Base-by-base conservation (phyloP, 2,797 vertebrate species). In the Esox masquinongy region DNA sequence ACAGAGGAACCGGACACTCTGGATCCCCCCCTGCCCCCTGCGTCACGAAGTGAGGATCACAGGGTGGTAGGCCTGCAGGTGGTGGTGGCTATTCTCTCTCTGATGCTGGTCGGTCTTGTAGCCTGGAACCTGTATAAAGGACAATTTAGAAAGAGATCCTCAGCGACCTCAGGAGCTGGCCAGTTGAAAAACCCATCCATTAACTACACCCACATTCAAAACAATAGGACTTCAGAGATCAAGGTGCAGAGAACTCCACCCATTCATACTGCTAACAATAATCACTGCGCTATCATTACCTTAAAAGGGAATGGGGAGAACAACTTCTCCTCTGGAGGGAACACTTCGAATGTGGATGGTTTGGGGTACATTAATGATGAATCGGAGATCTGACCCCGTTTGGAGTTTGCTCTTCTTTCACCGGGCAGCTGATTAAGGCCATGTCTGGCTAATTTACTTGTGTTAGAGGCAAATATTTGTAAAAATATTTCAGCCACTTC, bases 291-390 rank as follows among this genome's bases (percentile, higher is more conserved):
- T 0, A 17, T 61, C 63, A 88, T 88, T 59, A 85, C 85, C 82
- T 91, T 91, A 84, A 92, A 90, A 82, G 75, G 86, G 70, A 92
- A 90, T 19, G 86, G 90, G 31, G 86, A 87, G 73, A 87, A 87
- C 80, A 85, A 81, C 79, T 89, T 88, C 74, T 83, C 84, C 72
- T 83, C 88, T 19, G 86, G 82, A 83, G 82, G 85, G 80, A 91
- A 88, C 82, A 87, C 89, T 85, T 89, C 87, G 81, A 88, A 70
- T 78, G 72, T 92, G 85, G 88, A 92, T 3, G 92, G 92, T 66
- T 87, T 92, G 56, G 91, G 92, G 72, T 92, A 86, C 78, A 94
- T 94, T 83, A 91, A 90, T 43, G 93, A 94, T 47, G 93, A 95
- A 86, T 94, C 93, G 7, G 94, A 94, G 86, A 94, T 94, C 77